These are phyloP conservation scores for Caprella mutica DNA, from an alignment of 2,888 invertebrate species.

Conservation along the genomic window DNA sequence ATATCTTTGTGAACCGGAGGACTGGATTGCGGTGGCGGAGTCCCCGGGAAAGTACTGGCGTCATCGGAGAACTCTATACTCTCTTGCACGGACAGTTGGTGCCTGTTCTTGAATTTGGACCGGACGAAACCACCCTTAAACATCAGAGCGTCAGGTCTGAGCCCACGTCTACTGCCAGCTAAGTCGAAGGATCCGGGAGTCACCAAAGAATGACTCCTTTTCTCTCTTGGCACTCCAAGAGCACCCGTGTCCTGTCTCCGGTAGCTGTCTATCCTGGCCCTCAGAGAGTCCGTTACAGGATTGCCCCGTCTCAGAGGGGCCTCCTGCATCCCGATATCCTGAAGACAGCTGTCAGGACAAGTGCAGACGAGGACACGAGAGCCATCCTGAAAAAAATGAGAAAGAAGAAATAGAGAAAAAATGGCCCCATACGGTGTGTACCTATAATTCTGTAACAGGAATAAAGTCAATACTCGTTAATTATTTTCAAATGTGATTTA, in stretches of 20 bases:
- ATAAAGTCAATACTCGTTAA: too few species aligned
- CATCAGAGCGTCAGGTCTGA: constrained; percentile 4
- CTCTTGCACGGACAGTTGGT: constrained; percentile 2
- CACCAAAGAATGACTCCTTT: constrained; percentile 5
- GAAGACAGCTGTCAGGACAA: constrained; percentile 6
- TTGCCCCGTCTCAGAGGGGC: not conserved
- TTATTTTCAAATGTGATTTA: too few species aligned
- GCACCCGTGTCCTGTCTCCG: constrained; percentile 3
- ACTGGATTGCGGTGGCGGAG: constrained; percentile 5
- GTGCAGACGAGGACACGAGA: constrained; percentile 1
- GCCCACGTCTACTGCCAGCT: not conserved
- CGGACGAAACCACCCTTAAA: not conserved
- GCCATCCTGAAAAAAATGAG: not conserved
- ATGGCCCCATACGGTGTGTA: too few species aligned
- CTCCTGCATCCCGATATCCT: constrained; percentile 1
- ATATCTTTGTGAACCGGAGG: constrained; percentile 9
- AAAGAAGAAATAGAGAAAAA: too few species aligned
- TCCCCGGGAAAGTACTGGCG: constrained; percentile 3
- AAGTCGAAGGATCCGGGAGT: constrained; percentile 7
- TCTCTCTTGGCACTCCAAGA: constrained; percentile 7
- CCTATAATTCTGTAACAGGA: too few species aligned
- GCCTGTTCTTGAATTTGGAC: constrained; percentile 8
- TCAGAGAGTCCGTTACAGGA: not conserved
- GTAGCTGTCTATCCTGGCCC: constrained; percentile 7
- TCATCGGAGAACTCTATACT: constrained; percentile 7